Base-by-base conservation (phyloP, 2,113 vertebrate genomes). In the Rousettus leschenaultii region DNA sequence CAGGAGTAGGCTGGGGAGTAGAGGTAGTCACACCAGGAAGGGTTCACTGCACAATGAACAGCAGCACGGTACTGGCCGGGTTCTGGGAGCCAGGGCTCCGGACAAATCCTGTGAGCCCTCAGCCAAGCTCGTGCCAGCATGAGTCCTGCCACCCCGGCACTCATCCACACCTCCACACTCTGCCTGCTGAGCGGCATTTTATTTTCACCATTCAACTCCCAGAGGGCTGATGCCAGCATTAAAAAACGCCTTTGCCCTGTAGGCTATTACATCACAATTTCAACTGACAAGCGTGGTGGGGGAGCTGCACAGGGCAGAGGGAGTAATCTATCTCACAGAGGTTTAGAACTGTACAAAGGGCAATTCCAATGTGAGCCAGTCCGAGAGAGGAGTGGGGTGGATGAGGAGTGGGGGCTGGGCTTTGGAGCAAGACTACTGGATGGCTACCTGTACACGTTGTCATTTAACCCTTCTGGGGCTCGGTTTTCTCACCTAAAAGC, bases 211-310 rank as follows among this genome's bases (percentile, higher is more conserved):
- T 75, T 80, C 61, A 94, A 91, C 53, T 96, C 80, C 79, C 75
- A 79, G 90, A 89, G 87, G 71, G 84, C 92, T 90, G 79, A 84
- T 89, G 94, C 92, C 96, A 95, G 86, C 89, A 77, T 53, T 7
- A 79, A 91, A 92, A 90, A 92, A 75, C 22, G 78, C 79, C 89
- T 93, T 71, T 91, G 83, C 92, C 71, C 86, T 73, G 75, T 84
- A 70, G 91, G 45, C 89, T 95, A 51, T 93, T 84, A 77, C 51
- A 77, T 93, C 95, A 96, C 91, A 79, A 89, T 57, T 95, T 55
- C 92, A 95, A 91, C 86, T 79, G 86, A 93, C 61, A 91, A 91
- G 86, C 68, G n/a, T 12, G 33, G 86, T 83, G 35, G 77, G 75
- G 78, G 57, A 70, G 57, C 16, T 0, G 2, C 19, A 45, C 38